Base-by-base conservation (phyloP, 2,888 invertebrate species). In the Rhynchonema sp. region DNA sequence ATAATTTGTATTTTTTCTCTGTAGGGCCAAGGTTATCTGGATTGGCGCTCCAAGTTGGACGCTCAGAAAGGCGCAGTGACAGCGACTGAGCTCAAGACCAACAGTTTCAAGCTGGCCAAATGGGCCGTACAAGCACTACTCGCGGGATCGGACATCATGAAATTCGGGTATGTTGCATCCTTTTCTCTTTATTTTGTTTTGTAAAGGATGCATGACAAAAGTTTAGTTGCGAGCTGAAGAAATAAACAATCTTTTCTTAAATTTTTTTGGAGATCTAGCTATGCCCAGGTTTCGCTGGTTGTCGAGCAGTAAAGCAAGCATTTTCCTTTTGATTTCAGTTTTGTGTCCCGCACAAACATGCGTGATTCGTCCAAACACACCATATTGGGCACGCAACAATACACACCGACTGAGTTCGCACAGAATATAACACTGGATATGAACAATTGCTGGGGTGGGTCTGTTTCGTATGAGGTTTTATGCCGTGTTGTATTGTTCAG, bases 21-120 rank as follows among this genome's bases (percentile, higher is more conserved):
- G 46, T 66, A 80, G 80, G 75, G 84, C 61, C 87, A 90, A 30
- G 92, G 90, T 68, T 92, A 94, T 13, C 89, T 98, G 2, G 98
- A 99, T 72, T 98, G 98, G 98, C 82, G 96, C 58, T 88, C 91
- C 73, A 96, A 94, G 70, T 78, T 99, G 63, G 98, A 99, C 77
- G 88, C 86, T 0, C 98, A 98, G 77, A 83, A 94, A 60, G 98
- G 96, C 62, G 96, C 98, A 13, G 96, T 99, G 13, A 79, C 99
- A 58, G 98, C 98, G 25, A 94, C 96, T 70, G 98, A 99, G 75
- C 78, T 99, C 65, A 83, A 96, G 67, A 98, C 98, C 76, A 99
- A 98, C 78, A 89, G 92, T n/a, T 94, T 92, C 80, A 99, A 99
- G 77, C 80, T 99, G 63, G 96, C 96, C 64, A 98, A 96, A 74